phyloP scores from a whole-genome alignment of 2,888 invertebrate species.

The Plebejus melissa region DNA sequence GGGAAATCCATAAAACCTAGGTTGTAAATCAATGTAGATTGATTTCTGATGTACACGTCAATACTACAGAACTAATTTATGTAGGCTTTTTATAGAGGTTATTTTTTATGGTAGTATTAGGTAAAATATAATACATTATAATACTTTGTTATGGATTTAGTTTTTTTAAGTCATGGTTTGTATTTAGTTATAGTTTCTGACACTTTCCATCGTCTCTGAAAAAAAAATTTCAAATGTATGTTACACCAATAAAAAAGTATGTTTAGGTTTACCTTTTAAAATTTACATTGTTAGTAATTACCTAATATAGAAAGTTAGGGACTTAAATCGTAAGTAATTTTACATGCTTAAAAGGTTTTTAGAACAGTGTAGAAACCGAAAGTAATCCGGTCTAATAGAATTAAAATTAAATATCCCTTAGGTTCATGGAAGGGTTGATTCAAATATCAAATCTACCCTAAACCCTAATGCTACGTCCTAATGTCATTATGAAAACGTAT shows the following conservation, averaged over 20 bases:
- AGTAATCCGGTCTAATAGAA: neutral
- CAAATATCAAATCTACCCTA: neutral
- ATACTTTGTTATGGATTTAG: too few species aligned
- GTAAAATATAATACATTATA: neutral
- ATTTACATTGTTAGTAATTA: too few species aligned
- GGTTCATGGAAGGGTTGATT: neutral
- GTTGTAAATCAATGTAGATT: conserved; percentile 13
- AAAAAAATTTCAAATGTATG: too few species aligned
- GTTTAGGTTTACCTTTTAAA: too few species aligned
- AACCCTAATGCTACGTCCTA: neutral
- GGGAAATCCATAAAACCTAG: neutral
- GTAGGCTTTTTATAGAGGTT: neutral
- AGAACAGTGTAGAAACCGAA: neutral
- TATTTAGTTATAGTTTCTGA: neutral
- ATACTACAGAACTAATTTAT: neutral
- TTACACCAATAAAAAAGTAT: too few species aligned
- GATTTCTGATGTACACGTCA: neutral
- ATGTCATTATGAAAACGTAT: neutral
- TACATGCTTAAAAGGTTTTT: neutral
- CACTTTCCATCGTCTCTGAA: neutral
- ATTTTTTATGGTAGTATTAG: neutral
- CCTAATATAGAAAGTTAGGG: neutral
- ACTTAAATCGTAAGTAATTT: neutral
- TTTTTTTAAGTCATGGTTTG: too few species aligned
- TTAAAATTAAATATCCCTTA: neutral